A percentile compares a stretch with the other conserved stretches of the same genome.
Evolutionary conservation across 2,113 vertebrate genomes (phyloP).

Genomic region (Coryphaenoides rupestris): DNA sequence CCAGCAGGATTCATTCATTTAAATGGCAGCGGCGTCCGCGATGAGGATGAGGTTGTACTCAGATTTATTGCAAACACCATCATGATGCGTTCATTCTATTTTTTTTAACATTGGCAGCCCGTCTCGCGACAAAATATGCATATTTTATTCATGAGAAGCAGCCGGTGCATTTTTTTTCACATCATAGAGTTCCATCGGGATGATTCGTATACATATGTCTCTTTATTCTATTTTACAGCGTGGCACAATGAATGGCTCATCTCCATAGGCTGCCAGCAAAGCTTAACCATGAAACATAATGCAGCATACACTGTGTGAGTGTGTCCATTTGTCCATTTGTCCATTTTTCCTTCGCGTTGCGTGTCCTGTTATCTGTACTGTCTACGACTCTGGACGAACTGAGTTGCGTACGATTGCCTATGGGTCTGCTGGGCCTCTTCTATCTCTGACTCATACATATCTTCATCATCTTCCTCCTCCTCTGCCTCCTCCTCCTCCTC

Average conservation of each 20-base stretch:
- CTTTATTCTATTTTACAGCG: not conserved
- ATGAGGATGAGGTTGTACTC: not conserved
- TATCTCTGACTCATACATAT: slow-evolving; percentile 41
- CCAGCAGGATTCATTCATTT: not conserved
- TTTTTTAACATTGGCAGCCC: slow-evolving; percentile 1
- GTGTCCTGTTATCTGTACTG: slow-evolving; percentile 5
- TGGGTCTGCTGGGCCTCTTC: slow-evolving; percentile 26
- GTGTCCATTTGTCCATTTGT: slow-evolving; percentile 5
- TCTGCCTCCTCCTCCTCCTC: slow-evolving; percentile 35
- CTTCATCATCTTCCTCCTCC: slow-evolving; percentile 44
- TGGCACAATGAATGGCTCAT: not conserved
- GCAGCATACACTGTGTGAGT: not conserved
- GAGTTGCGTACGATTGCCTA: slow-evolving; percentile 57
- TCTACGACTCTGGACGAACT: slow-evolving; percentile 42
- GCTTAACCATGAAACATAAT: too few relatives aligned
- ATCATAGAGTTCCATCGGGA: too few relatives aligned
- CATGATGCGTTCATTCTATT: not conserved
- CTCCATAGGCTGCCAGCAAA: not conserved
- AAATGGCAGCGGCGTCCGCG: slow-evolving; percentile 6
- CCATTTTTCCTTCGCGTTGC: not conserved
- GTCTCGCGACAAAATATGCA: not conserved
- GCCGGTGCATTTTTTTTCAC: not conserved
- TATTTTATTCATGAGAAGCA: not conserved
- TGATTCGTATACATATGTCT: too few relatives aligned
- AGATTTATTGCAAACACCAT: slow-evolving; percentile 8